Base-by-base conservation (phyloP, 2,888 invertebrate genomes). In the Leptura quadrifasciata region DNA sequence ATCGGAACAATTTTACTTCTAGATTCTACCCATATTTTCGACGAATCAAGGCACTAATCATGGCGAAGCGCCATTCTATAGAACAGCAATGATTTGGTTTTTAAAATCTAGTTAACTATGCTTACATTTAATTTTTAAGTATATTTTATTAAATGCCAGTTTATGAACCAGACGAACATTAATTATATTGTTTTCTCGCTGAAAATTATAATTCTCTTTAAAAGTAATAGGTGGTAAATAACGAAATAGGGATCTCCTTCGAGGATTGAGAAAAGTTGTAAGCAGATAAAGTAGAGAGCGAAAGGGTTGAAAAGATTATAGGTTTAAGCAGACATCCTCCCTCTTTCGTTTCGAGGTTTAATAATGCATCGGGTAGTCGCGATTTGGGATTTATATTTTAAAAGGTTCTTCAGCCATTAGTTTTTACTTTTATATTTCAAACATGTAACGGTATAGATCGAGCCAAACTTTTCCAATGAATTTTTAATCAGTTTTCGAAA, bases 341-440 rank as follows among this genome's bases (percentile, higher is more conserved):
- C 60, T 70, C 60, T 71, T 71, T 61, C 71, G 39, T 52, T 47
- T 35, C 52, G 57, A 18, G 24, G 52, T 71, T 71, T 71, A 71
- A 71, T 71, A 71, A 71, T 71, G 61, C 71, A 61, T 61, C 52
- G 27, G n/a, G 60, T 71, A 71, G 69, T 69, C 69, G 69, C 57
- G 71, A 60, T 61, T 52, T 31, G 71, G 61, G 71, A 71, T 71
- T 71, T 71, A 71, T 71, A 71, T 71, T 71, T 71, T 71, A 61
- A 71, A 71, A 71, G 71, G 60, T 71, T 71, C 71, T 61, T 58
- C 52, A 47, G 24, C 71, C 71, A 71, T 71, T 54, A 71, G 71
- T 60, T 61, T 65, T 65, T 61, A 61, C 71, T 71, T 61, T 61
- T 71, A 61, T 71, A 71, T 71, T 71, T 71, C 61, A 31, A 58